phyloP scores from a whole-genome alignment of 2,888 invertebrate species.

The Synanthedon tipuliformis region DNA sequence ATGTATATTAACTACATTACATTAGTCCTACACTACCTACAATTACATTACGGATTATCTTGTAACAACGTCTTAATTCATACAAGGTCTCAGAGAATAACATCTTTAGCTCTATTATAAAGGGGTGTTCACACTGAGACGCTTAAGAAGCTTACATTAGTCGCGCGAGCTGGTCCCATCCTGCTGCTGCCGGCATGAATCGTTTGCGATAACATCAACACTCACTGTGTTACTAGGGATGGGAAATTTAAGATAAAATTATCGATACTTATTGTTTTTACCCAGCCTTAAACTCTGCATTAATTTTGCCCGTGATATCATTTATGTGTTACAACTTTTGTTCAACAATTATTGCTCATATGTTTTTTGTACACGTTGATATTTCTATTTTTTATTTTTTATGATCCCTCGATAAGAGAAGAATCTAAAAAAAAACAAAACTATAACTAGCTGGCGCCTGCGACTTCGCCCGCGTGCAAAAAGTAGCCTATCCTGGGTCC shows the following conservation, averaged over 20 bases:
- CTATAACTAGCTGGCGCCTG: too few species aligned
- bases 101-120: conserved; percentile 10
- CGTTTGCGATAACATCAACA: conserved; percentile 43
- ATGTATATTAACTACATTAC: too few species aligned
- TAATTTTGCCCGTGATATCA: too few species aligned
- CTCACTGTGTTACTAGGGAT: conserved; percentile 24
- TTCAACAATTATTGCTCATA: too few species aligned
- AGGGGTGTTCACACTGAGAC: conserved; percentile 24
- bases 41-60: neutral
- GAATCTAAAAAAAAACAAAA: too few species aligned
- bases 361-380: too few species aligned
- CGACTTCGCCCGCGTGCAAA: too few species aligned
- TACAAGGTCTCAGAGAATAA: neutral
- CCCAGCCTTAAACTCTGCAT: too few species aligned
- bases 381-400: too few species aligned
- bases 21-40: neutral
- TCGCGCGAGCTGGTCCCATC: conserved; percentile 32
- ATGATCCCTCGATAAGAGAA: too few species aligned
- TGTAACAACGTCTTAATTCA: neutral
- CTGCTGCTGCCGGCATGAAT: conserved; percentile 25
- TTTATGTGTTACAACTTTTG: too few species aligned
- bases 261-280: neutral
- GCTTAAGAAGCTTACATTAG: conserved; percentile 46
- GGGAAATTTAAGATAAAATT: conserved; percentile 2
- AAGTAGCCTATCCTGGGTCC: too few species aligned